These are phyloP conservation scores for Ptilorrhoa leucosticta DNA, from an alignment of 2,113 vertebrate species.

Conservation along the genomic window DNA sequence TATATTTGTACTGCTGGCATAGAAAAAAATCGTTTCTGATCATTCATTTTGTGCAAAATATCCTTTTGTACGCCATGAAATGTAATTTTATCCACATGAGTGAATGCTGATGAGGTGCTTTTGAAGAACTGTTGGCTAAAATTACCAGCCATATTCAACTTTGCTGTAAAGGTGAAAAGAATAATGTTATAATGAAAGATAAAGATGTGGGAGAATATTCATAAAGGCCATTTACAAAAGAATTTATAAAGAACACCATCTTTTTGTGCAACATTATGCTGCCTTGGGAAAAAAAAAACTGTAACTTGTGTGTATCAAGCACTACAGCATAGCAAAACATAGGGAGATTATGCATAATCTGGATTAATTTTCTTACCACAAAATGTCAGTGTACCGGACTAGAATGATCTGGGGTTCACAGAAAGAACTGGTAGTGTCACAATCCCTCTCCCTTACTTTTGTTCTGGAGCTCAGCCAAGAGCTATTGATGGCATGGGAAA, in stretches of 20 bases:
- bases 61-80: neutral
- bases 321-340: neutral
- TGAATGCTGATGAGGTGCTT: slow-evolving; percentile 12
- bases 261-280: neutral
- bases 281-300: neutral
- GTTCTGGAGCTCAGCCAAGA: neutral
- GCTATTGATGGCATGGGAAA: fast-evolving
- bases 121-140: slow-evolving; percentile 1
- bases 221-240: neutral
- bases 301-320: fast-evolving
- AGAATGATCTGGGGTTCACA: neutral
- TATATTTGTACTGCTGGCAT: neutral
- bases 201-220: neutral
- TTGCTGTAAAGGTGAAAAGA: slow-evolving; percentile 5
- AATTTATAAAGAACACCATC: neutral
- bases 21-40: neutral
- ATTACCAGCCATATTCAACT: neutral
- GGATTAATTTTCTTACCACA: neutral
- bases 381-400: neutral
- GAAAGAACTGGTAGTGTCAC: neutral
- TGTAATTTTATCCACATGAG: slow-evolving; percentile 29
- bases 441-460: neutral
- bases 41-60: slow-evolving; percentile 14
- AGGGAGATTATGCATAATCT: neutral
- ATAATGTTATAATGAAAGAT: slow-evolving; percentile 9